These are phyloP conservation scores for Latrodectus elegans DNA, from an alignment of 2,888 invertebrate genomes.

Conservation along the genomic window DNA sequence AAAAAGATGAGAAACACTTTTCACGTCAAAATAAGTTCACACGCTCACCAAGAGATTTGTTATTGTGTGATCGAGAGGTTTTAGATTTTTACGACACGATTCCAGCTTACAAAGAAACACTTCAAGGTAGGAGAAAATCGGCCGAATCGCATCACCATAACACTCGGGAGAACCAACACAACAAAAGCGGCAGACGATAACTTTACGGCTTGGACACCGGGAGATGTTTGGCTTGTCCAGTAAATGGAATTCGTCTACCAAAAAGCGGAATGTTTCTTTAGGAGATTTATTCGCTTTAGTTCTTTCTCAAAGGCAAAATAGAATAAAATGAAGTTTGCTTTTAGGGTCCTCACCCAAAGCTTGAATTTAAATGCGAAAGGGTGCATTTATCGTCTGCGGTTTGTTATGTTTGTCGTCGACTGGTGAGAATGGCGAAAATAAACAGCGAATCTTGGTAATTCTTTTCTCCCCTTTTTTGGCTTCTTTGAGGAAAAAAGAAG, in stretches of 20 bases:
- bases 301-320: neutral
- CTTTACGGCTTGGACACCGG: conserved; percentile 37
- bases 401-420: neutral
- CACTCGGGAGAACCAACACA: conserved; percentile 4
- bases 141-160: conserved; percentile 10
- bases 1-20: neutral
- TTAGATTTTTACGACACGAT: conserved; percentile 15
- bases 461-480: too few species aligned
- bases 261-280: conserved; percentile 13
- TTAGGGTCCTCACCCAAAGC: conserved; percentile 31
- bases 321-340: conserved; percentile 36
- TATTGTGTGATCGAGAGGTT: conserved; percentile 23
- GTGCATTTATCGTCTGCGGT: conserved; percentile 45
- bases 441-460: neutral
- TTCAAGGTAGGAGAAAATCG: conserved; percentile 37
- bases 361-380: conserved; percentile 4
- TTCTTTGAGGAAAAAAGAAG: too few species aligned
- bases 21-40: conserved; percentile 7
- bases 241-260: conserved; percentile 8
- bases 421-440: neutral
- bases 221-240: neutral
- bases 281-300: neutral
- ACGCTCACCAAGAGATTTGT: neutral
- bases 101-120: conserved; percentile 1
- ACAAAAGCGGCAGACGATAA: conserved; percentile 43